phyloP scores from a whole-genome alignment of 2,797 vertebrate genomes.

The Melopsittacus undulatus region DNA sequence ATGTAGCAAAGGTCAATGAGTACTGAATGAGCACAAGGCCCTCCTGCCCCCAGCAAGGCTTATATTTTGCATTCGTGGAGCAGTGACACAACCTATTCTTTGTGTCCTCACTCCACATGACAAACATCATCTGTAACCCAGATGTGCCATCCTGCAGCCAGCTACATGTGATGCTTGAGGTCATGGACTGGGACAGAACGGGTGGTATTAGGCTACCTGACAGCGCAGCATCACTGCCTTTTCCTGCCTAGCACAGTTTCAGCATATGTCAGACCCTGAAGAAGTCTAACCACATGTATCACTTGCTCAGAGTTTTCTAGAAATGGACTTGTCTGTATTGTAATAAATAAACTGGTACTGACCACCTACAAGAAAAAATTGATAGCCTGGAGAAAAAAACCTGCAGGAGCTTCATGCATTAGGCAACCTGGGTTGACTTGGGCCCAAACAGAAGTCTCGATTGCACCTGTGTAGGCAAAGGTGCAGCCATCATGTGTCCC shows the following conservation, averaged over 20 bases:
- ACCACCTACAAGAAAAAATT: not conserved
- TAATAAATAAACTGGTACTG: not conserved
- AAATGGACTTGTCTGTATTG: not conserved
- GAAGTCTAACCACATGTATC: not conserved
- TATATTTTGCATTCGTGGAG: not conserved
- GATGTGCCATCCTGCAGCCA: not conserved
- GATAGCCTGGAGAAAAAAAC: not conserved
- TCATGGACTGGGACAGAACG: not conserved
- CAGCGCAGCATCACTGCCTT: not conserved
- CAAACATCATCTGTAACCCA: fast-evolving
- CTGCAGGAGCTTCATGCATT: not conserved
- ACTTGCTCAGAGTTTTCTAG: not conserved
- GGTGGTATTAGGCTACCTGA: not conserved
- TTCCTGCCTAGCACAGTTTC: not conserved
- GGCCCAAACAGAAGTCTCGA: not conserved
- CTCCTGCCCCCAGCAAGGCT: not conserved
- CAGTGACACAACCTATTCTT: not conserved
- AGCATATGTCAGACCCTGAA: not conserved
- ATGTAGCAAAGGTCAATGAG: not conserved
- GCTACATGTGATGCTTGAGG: not conserved
- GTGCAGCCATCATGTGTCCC: not conserved
- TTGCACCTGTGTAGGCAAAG: not conserved
- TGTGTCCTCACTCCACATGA: not conserved
- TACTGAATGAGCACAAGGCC: not conserved
- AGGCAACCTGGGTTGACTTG: not conserved